These are phyloP conservation scores for Drosophila cardini DNA, from an alignment of 1,140 invertebrate genomes.

Conservation along the genomic window DNA sequence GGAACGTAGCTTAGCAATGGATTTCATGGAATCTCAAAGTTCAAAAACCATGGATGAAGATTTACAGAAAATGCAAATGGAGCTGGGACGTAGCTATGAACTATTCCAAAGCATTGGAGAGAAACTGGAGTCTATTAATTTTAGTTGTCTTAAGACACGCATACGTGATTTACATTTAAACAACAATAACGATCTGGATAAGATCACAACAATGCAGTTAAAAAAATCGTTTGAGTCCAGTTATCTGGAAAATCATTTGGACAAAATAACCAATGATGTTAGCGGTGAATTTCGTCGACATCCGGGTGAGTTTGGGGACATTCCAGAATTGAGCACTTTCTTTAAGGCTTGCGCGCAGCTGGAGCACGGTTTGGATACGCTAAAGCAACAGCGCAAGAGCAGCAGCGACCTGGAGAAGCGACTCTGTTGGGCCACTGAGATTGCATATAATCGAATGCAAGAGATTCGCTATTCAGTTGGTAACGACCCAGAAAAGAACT, in stretches of 20 bases:
- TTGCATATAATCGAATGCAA: slow-evolving; percentile 72
- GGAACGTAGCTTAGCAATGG: slow-evolving; percentile 29
- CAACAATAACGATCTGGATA: slow-evolving; percentile 47
- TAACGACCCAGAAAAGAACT: slow-evolving; percentile 55
- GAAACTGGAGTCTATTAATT: slow-evolving; percentile 70
- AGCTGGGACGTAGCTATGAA: slow-evolving; percentile 70
- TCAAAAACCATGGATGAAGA: slow-evolving; percentile 64
- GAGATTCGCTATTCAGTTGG: slow-evolving; percentile 69
- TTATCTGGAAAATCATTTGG: slow-evolving; percentile 59
- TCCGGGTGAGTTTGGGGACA: slow-evolving; percentile 81
- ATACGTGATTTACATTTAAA: slow-evolving; percentile 71
- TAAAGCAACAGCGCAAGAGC: slow-evolving; percentile 63
- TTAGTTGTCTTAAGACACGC: slow-evolving; percentile 60
- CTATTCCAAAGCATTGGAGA: slow-evolving; percentile 73
- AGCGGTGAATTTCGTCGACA: slow-evolving; percentile 68
- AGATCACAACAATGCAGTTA: slow-evolving; percentile 51
- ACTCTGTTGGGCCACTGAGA: slow-evolving; percentile 65
- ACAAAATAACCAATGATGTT: slow-evolving; percentile 64
- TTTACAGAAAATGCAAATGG: slow-evolving; percentile 68
- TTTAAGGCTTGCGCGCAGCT: slow-evolving; percentile 74
- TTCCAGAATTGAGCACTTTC: slow-evolving; percentile 77
- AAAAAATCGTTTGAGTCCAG: slow-evolving; percentile 63
- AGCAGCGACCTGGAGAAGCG: slow-evolving; percentile 66
- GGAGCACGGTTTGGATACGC: slow-evolving; percentile 67
- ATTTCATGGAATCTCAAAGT: slow-evolving; percentile 50